A percentile compares a stretch with the other conserved stretches of the same genome.
Evolutionary conservation across 2,797 vertebrate species (phyloP).

Genomic region (Lophotriccus pileatus): DNA sequence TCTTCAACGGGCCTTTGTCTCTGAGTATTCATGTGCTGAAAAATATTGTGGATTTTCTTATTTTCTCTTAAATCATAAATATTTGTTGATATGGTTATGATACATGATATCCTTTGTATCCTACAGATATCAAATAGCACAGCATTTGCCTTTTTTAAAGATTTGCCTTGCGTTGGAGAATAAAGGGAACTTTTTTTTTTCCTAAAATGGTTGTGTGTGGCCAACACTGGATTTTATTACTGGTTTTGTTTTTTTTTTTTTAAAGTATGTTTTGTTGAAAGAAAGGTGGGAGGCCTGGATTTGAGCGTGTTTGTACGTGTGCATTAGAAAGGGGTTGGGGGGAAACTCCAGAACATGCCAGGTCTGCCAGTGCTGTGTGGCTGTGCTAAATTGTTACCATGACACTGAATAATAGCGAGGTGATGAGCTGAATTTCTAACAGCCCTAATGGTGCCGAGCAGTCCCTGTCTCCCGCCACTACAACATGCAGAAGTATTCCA

Average conservation of each 20-base stretch:
- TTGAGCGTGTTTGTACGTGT: background rate
- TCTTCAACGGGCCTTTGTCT: background rate
- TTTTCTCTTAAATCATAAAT: background rate
- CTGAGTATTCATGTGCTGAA: background rate
- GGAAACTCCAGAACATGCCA: background rate
- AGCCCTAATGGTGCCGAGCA: background rate
- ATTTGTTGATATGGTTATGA: background rate
- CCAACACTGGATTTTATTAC: background rate
- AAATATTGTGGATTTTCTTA: background rate
- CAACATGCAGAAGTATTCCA: background rate
- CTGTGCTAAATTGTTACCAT: slow-evolving; percentile 6
- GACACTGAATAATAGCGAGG: background rate
- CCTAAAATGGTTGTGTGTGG: background rate
- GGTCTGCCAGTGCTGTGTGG: background rate
- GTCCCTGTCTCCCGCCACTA: background rate
- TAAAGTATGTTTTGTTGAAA: background rate
- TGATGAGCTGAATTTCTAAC: slow-evolving; percentile 7
- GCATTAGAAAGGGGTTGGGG: background rate
- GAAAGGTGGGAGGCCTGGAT: background rate
- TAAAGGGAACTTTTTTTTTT: background rate
- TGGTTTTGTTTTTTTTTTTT: background rate
- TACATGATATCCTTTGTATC: background rate
- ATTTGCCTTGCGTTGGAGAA: background rate
- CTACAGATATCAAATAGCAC: background rate
- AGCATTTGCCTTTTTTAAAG: background rate